Evolutionary conservation across 2,888 invertebrate species (phyloP), one percentile per base, ranked within the genome.

Genomic region (Dolichomitus sp.): DNA sequence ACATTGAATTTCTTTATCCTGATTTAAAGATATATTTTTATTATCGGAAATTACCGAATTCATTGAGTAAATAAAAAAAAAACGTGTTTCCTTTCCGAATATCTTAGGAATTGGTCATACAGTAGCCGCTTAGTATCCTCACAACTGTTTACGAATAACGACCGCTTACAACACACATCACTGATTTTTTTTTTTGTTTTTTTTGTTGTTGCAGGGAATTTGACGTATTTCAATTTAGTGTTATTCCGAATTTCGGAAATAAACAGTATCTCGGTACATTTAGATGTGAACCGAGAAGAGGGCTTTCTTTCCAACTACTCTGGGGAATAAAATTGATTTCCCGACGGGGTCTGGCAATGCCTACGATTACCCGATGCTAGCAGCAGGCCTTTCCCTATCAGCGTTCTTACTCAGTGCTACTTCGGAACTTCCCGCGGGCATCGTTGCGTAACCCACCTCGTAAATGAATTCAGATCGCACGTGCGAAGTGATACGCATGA

Each of bases 281-380:
- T 37, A 52, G 23, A 30, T 40, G 68, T 66, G 66, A 40, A 19
- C 12, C 65, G n/a, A 27, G 27, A 69, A 5, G 17, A 17, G 27
- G n/a, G 33, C 72, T 73, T 69, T 70, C 63, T 73, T 78, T 42
- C 33, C 37, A 45, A 11, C 68, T 33, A 76, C 50, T 80, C 52
- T 40, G 30, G 54, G 57, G 37, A 72, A 80, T 80, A 76, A 80
- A 85, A 85, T 84, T 84, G 84, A 85, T 85, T 85, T 85, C 85
- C 84, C 85, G 61, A 66, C 50, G 85, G 85, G 50, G 33, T 50
- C 69, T 12, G n/a, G 54, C 70, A 59, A 50, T 80, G 61, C 23
- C 73, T 73, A 59, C 79, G 76, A 73, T 76, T 72, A 68, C 83
- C 40, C 30, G 14, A 48, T 27, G 33, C 42, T 17, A 12, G 7